Evolutionary conservation across 2,113 vertebrate genomes (phyloP), one percentile per base, ranked within the genome.

Genomic region (Oreochromis aureus): DNA sequence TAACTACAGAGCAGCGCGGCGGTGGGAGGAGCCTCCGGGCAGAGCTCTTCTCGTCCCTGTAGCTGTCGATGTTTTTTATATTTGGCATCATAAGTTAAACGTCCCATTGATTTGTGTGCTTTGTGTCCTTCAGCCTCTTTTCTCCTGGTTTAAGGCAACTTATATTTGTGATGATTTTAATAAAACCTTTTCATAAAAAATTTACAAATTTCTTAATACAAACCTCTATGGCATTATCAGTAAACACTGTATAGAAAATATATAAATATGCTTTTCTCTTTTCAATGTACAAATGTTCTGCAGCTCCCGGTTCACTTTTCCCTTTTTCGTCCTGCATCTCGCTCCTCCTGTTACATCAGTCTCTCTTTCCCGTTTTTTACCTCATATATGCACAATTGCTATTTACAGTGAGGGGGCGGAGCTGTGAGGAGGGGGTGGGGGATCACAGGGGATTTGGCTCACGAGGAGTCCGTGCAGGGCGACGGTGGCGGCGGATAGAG

Each of bases 221-320:
- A 98, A 98, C 95, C 97, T 97, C 97, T 97, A 97, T 97, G 97
- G 97, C 96, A 96, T 98, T 96, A 96, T 97, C 97, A 97, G 97
- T 97, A 98, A 97, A 95, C 94, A 97, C 97, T 97, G 96, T 97
- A 96, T 98, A 98, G 98, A 99, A 99, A 99, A 99, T 99, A 99
- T 99, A 99, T 99, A 99, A 99, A 99, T 99, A 99, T 95, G 95
- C 24, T 95, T 96, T 88, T 95, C 95, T 97, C 53, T 96, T 93
- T 97, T 90, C 76, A 97, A 97, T 99, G 97, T 99, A 99, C 98
- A 99, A 98, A 96, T 96, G 97, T 97, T 93, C 95, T 95, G 96
- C 95, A 96, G 93, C 86, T 93, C 90, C 82, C 82, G 13, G 30
- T 87, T 94, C 87, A 91, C 81, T 73, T 86, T 71, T 91, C 84